A percentile compares a stretch with the other conserved stretches of the same genome.
phyloP scores from a whole-genome alignment of 2,797 vertebrate genomes.

The Microctenopoma lineatum region DNA sequence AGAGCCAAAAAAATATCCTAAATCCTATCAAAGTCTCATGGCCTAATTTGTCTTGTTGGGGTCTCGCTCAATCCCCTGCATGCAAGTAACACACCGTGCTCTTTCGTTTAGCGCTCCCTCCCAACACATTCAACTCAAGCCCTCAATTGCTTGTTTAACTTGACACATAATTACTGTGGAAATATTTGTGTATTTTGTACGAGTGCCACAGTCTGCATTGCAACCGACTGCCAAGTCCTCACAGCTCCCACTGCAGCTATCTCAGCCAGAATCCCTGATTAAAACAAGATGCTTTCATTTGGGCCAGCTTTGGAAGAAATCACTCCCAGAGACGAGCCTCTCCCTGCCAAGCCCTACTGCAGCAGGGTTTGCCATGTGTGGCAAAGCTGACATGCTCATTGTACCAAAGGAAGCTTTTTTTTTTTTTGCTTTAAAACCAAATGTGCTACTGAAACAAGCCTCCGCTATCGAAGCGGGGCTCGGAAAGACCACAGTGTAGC shows the following conservation, averaged over 20 bases:
- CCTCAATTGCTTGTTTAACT: conserved; percentile 88
- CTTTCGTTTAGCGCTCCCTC: conserved; percentile 67
- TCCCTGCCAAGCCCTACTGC: conserved; percentile 81
- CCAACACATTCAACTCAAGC: conserved; percentile 79
- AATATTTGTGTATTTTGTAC: conserved; percentile 90
- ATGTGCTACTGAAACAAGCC: conserved; percentile 75
- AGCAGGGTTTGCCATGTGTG: conserved; percentile 76
- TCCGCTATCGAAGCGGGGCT: conserved; percentile 63
- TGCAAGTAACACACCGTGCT: conserved; percentile 69
- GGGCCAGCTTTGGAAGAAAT: conserved; percentile 86
- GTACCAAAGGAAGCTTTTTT: conserved; percentile 65
- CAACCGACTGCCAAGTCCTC: conserved; percentile 83
- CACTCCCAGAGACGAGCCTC: conserved; percentile 82
- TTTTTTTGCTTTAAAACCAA: conserved; percentile 61
- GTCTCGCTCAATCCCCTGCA: conserved; percentile 73
- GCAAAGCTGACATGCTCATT: conserved; percentile 76
- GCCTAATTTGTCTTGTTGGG: conserved; percentile 84
- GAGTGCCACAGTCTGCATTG: conserved; percentile 83
- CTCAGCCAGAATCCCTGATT: conserved; percentile 87
- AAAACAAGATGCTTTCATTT: conserved; percentile 89
- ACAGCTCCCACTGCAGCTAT: conserved; percentile 82
- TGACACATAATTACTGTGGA: conserved; percentile 90
- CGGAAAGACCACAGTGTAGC: conserved; percentile 62
- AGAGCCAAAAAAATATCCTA: conserved; percentile 64
- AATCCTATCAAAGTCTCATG: conserved; percentile 78